Percentiles rank a stretch among this genome's conserved stretches.
These are phyloP conservation scores for Scatophagus argus DNA, from an alignment of 2,113 vertebrate species.

Conservation along the genomic window DNA sequence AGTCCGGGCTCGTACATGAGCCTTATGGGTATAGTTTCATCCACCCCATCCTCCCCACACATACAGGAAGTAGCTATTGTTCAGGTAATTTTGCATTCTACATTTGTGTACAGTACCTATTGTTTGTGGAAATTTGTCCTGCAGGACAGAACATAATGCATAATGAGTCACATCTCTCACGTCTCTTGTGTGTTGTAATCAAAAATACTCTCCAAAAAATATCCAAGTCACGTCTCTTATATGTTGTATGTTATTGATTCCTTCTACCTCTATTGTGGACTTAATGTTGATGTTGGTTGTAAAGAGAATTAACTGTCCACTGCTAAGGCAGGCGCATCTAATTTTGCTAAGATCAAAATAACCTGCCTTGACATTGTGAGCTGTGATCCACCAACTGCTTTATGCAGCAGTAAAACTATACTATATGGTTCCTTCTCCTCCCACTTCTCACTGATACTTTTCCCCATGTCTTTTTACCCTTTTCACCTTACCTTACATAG, in stretches of 20 bases:
- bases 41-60: background rate
- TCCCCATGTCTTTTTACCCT: background rate
- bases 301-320: background rate
- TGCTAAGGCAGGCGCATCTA: background rate
- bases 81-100: background rate
- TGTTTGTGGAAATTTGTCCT: conserved; percentile 16
- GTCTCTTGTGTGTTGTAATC: background rate
- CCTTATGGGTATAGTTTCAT: background rate
- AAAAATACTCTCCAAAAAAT: background rate
- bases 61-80: background rate
- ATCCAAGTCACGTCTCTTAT: background rate
- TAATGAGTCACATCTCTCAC: background rate
- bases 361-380: background rate
- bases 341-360: conserved; percentile 5
- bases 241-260: background rate
- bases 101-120: background rate
- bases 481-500: background rate
- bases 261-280: background rate
- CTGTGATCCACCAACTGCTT: background rate
- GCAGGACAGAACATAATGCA: background rate
- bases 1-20: background rate
- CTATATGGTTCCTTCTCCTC: background rate
- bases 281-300: background rate
- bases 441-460: background rate
- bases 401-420: background rate